Percentiles rank a stretch among this genome's conserved stretches.
These are phyloP conservation scores for Rhineura floridana DNA, from an alignment of 2,113 vertebrate genomes.

Conservation along the genomic window DNA sequence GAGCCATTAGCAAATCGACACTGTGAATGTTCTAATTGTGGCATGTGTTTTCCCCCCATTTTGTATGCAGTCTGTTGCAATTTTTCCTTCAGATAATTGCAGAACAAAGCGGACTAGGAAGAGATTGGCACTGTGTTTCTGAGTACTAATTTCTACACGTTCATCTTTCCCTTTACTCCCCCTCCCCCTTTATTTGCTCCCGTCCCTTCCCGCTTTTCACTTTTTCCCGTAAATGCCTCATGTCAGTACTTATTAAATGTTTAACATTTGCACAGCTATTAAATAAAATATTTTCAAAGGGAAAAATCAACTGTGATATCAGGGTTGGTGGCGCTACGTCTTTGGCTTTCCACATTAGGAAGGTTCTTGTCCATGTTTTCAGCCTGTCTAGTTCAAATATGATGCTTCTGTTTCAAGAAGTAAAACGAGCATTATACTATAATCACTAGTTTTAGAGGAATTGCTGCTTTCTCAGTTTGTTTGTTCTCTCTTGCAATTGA, in stretches of 20 bases:
- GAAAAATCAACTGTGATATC: not conserved
- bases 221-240: not conserved
- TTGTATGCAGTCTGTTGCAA: not conserved
- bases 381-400: not conserved
- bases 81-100: not conserved
- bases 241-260: not conserved
- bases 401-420: not conserved
- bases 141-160: not conserved
- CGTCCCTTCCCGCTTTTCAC: not conserved
- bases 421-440: not conserved
- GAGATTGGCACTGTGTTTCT: not conserved
- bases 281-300: not conserved
- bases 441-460: not conserved
- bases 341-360: not conserved
- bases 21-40: not conserved
- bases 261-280: not conserved
- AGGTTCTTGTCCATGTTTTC: not conserved
- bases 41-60: not conserved
- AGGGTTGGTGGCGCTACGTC: not conserved
- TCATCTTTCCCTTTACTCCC: not conserved
- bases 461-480: slow-evolving; percentile 23
- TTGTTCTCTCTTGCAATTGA: slow-evolving; percentile 8
- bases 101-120: not conserved
- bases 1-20: not conserved
- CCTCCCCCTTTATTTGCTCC: not conserved